Evolutionary conservation across 2,113 vertebrate species (phyloP).

Genomic region (Urocynchramus pylzowi): DNA sequence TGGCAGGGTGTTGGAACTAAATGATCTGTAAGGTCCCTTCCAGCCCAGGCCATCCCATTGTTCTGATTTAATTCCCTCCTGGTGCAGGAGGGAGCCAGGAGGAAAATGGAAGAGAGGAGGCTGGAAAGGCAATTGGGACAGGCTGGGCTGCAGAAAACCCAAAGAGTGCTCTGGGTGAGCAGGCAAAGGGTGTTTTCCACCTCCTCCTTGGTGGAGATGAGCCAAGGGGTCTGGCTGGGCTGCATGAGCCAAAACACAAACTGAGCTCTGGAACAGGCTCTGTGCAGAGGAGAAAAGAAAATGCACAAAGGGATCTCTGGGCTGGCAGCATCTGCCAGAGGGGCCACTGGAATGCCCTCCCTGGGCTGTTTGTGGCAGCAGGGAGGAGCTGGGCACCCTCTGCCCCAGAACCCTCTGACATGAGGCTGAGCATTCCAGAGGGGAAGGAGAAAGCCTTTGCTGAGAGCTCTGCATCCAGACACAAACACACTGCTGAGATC

Average conservation of each 20-base stretch:
- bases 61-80: not conserved
- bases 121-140: not conserved
- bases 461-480: not conserved
- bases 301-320: not conserved
- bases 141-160: not conserved
- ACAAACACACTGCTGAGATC: not conserved
- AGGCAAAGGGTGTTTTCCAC: constrained; percentile 31
- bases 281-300: not conserved
- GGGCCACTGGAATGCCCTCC: not conserved
- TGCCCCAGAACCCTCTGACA: rapidly evolving
- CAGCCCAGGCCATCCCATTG: not conserved
- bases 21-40: not conserved
- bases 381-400: not conserved
- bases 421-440: not conserved
- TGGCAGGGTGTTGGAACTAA: not conserved
- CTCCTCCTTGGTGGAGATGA: constrained; percentile 16
- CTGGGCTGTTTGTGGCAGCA: not conserved
- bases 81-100: not conserved
- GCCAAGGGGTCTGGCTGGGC: constrained; percentile 51
- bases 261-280: constrained; percentile 16
- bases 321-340: not conserved
- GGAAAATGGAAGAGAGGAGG: not conserved
- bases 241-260: constrained; percentile 23
- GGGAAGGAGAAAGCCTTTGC: not conserved
- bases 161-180: not conserved